Conservation (phyloP, 2,888 invertebrate genomes). For the Dysmachus trigonus region DNA sequence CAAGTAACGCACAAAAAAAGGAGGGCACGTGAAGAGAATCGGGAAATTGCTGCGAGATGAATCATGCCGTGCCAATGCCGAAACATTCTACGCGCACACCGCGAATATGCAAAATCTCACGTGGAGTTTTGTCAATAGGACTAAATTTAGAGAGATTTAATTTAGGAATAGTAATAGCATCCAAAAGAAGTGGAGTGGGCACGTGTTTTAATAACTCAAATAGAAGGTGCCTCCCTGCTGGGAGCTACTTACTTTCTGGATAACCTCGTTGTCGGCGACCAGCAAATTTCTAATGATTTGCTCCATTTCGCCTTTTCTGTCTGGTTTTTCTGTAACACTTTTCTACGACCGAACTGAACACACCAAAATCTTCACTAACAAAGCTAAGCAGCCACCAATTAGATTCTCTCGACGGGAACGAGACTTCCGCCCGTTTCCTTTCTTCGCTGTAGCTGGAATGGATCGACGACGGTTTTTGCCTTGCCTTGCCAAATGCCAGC, state of each 20-base stretch:
- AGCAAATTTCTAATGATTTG: conserved; percentile 70
- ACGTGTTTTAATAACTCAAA: conserved; percentile 1
- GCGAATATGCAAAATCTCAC: background rate
- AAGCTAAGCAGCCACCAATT: background rate
- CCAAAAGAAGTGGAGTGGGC: background rate
- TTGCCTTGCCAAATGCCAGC: background rate
- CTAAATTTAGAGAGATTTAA: background rate
- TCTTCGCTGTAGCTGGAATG: background rate
- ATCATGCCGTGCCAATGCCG: background rate
- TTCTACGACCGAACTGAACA: background rate
- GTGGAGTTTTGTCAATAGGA: background rate
- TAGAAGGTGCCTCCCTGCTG: background rate
- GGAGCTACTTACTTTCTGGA: conserved; percentile 68
- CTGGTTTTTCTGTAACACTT: background rate
- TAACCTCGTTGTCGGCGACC: conserved; percentile 69
- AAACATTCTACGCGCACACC: background rate
- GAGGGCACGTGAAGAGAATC: conserved; percentile 18
- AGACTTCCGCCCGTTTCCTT: background rate
- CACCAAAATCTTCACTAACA: background rate
- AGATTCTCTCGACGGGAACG: background rate
- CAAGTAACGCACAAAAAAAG: background rate
- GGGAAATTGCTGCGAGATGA: conserved; percentile 10
- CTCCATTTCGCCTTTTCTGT: conserved; percentile 65
- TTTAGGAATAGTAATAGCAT: background rate
- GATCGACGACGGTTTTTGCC: background rate